A percentile compares a stretch with the other conserved stretches of the same genome.
Evolutionary conservation across 2,888 invertebrate genomes (phyloP).

Genomic region (Asteroscopus sphinx): DNA sequence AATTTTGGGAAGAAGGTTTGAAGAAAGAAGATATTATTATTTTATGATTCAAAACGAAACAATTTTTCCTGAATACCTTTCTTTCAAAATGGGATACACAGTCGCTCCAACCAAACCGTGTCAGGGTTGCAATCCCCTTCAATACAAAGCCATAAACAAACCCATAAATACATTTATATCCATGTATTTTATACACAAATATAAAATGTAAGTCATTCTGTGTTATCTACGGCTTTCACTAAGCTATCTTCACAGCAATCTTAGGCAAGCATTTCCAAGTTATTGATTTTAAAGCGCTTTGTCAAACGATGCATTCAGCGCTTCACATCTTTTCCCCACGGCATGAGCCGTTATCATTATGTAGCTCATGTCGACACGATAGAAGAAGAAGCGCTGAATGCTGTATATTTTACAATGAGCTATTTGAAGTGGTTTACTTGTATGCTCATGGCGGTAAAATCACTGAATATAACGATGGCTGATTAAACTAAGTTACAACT

Average conservation of each 20-base stretch:
- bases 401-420: conserved; percentile 22
- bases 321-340: too few relatives aligned
- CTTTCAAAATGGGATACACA: conserved; percentile 23
- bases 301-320: conserved; percentile 45
- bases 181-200: conserved; percentile 30
- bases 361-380: too few relatives aligned
- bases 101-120: conserved; percentile 26
- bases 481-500: too few relatives aligned
- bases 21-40: too few relatives aligned
- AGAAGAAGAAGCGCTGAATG: too few relatives aligned
- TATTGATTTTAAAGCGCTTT: conserved; percentile 47
- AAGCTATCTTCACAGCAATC: conserved; percentile 42
- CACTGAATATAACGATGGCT: too few relatives aligned
- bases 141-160: conserved; percentile 35
- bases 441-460: too few relatives aligned
- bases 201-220: conserved; percentile 44
- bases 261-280: conserved; percentile 44
- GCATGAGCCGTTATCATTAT: too few relatives aligned
- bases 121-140: conserved; percentile 37
- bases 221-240: conserved; percentile 39
- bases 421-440: conserved; percentile 20
- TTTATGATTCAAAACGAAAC: too few relatives aligned
- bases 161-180: conserved; percentile 38
- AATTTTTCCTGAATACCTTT: background rate
- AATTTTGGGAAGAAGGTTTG: too few relatives aligned